Percentiles rank a stretch among this genome's conserved stretches.
These are phyloP conservation scores for Ophioderma brevispina DNA, from an alignment of 35 echinoderm and acorn worm species.

Conservation along the genomic window DNA sequence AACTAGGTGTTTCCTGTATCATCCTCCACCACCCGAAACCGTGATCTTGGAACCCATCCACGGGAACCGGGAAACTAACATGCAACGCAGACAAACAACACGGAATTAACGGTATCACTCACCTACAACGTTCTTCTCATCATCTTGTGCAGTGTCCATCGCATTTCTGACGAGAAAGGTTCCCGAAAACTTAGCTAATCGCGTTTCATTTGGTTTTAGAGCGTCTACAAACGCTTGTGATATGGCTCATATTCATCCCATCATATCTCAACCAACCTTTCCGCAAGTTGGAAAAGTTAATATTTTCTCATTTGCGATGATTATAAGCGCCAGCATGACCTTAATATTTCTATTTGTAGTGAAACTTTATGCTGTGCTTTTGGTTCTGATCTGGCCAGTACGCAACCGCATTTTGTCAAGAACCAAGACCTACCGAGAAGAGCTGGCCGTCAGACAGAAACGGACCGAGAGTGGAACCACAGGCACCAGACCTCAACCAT, in stretches of 20 bases:
- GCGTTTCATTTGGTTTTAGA: constrained; percentile 72
- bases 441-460: too few species aligned
- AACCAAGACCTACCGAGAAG: too few species aligned
- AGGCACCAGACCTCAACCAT: too few species aligned
- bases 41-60: not conserved
- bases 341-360: not conserved
- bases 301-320: not conserved
- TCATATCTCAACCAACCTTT: not conserved
- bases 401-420: too few species aligned
- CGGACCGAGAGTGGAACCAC: too few species aligned
- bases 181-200: constrained; percentile 73
- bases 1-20: not conserved
- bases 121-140: constrained; percentile 50
- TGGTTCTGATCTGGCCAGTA: too few species aligned
- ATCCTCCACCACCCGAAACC: not conserved
- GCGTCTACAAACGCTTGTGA: constrained; percentile 64
- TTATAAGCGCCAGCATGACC: not conserved
- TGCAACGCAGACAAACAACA: not conserved
- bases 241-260: constrained; percentile 50
- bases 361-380: constrained; percentile 7
- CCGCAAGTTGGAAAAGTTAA: not conserved
- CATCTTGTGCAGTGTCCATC: constrained; percentile 28
- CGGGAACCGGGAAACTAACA: constrained; percentile 26
- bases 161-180: constrained; percentile 56
- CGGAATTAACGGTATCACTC: not conserved